Evolutionary conservation across 2,113 vertebrate species (phyloP), one percentile per base, ranked within the genome.

Genomic region (Neogobius melanostomus): DNA sequence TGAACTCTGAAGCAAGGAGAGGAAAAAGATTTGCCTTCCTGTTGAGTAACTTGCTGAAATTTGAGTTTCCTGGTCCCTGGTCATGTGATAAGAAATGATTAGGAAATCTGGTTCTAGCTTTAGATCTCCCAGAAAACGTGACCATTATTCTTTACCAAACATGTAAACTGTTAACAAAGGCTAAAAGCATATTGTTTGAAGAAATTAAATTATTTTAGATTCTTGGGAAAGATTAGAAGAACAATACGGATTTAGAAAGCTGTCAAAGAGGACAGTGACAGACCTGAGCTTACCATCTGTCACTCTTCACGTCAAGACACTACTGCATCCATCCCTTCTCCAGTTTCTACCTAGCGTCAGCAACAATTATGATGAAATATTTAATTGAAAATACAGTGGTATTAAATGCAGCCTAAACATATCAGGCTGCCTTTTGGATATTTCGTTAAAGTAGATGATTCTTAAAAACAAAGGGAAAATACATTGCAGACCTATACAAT

Each of bases 11-110:
- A 80, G 66, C 63, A 85, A 85, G 73, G 80, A 64, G 53, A 71
- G 59, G 66, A 83, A 64, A 79, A 59, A 82, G 77, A 87, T 87
- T 79, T 71, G 73, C 74, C 81, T 83, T 91, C 88, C 86, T 86
- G 66, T 69, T 62, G 8, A 1, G 67, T 84, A 63, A 80, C 68
- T 65, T 66, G 78, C 47, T 10, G 68, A 78, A 61, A 69, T 49
- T 79, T 79, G 68, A 51, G 82, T 82, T 83, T 85, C 77, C 79
- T 85, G 10, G 44, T 66, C 54, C 56, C 43, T 63, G 15, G 51
- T 80, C 69, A 72, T 74, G 65, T 70, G 67, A 78, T 69, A 80
- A 77, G 81, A 86, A 82, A 81, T 56, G 69, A 79, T 75, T 9
- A 8, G 60, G 47, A 72, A 71, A 71, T 78, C 80, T 72, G 72